Percentiles rank a stretch among this genome's conserved stretches.
Evolutionary conservation across 2,797 vertebrate genomes (phyloP).

Genomic region (Sphaeramia orbicularis): DNA sequence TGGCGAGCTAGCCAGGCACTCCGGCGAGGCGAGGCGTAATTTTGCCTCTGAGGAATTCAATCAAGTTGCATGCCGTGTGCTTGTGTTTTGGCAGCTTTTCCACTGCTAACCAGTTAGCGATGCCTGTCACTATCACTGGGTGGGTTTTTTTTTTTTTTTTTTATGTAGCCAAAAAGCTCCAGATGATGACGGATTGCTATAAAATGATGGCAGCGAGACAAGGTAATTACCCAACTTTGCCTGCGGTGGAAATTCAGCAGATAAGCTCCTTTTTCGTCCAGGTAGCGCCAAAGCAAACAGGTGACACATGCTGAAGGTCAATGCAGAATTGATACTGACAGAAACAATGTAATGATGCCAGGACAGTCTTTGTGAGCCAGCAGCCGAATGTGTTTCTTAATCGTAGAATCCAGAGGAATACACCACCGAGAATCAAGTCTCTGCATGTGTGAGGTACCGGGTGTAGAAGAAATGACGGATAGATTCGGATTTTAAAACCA

Average conservation of each 20-base stretch:
- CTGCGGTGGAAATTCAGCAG: constrained; percentile 78
- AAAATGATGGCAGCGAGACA: constrained; percentile 70
- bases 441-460: neutral
- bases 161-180: constrained; percentile 52
- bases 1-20: constrained; percentile 37
- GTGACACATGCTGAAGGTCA: constrained; percentile 79
- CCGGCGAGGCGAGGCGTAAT: constrained; percentile 52
- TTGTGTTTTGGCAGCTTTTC: constrained; percentile 65
- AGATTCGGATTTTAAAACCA: constrained; percentile 35
- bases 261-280: constrained; percentile 70
- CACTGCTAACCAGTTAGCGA: constrained; percentile 66
- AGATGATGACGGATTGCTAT: constrained; percentile 77
- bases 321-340: constrained; percentile 49
- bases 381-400: constrained; percentile 17
- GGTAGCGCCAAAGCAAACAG: constrained; percentile 65
- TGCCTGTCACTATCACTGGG: constrained; percentile 66
- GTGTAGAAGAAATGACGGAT: constrained; percentile 11
- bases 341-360: constrained; percentile 57
- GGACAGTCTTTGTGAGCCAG: neutral
- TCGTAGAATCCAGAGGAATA: constrained; percentile 13
- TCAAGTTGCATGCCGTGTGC: constrained; percentile 42
- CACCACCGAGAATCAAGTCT: neutral
- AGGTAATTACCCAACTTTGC: constrained; percentile 85
- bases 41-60: constrained; percentile 79
- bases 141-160: neutral